Evolutionary conservation across 2,797 vertebrate species (phyloP).

Genomic region (Esox masquinongy): DNA sequence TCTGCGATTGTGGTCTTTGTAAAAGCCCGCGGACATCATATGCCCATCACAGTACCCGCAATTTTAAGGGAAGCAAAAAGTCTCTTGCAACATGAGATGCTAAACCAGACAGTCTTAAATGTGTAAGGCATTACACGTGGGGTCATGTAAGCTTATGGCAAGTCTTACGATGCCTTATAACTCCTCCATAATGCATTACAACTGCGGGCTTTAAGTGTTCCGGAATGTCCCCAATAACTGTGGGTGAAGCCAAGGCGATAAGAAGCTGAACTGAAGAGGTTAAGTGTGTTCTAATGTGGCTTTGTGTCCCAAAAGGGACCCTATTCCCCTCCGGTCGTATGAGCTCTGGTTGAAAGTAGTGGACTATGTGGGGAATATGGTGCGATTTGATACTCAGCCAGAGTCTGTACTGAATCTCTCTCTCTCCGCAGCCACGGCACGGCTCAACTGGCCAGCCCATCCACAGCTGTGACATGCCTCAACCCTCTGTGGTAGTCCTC

Average conservation of each 20-base stretch:
- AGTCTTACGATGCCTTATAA: background rate
- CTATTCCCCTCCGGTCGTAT: background rate
- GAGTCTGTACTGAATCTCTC: background rate
- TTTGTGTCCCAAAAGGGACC: conserved; percentile 18
- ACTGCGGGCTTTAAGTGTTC: background rate
- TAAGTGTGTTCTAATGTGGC: conserved; percentile 46
- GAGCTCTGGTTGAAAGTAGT: background rate
- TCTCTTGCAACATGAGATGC: background rate
- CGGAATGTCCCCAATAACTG: conserved; percentile 5
- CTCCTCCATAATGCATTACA: background rate
- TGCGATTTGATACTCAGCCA: background rate
- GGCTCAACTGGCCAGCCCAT: background rate
- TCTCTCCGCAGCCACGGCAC: background rate
- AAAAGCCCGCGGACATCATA: background rate
- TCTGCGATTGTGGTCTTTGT: background rate
- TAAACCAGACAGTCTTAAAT: background rate
- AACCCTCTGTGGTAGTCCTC: conserved; percentile 32
- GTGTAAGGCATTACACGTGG: background rate
- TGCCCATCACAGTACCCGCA: background rate
- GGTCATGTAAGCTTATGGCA: background rate
- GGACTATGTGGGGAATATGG: background rate
- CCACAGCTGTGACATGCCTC: conserved; percentile 44
- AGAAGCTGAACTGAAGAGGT: conserved; percentile 28
- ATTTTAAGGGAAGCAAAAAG: background rate
- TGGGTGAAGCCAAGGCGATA: conserved; percentile 1